phyloP scores from a whole-genome alignment of 2,113 vertebrate genomes.

The Panurus biarmicus region DNA sequence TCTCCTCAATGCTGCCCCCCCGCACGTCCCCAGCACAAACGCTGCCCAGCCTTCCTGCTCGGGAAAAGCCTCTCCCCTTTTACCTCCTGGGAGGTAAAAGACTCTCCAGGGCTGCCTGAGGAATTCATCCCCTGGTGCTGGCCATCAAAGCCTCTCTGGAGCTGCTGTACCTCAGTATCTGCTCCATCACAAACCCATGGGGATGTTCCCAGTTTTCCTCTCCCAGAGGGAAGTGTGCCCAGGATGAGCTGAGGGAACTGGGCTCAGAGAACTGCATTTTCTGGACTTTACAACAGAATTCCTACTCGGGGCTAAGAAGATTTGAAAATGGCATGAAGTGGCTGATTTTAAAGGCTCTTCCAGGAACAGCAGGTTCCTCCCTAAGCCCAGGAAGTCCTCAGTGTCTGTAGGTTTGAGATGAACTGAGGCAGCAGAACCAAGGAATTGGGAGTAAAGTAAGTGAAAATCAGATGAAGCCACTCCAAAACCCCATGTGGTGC shows the following conservation, averaged over 20 bases:
- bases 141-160: neutral
- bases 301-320: neutral
- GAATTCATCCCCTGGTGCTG: neutral
- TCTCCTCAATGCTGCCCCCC: neutral
- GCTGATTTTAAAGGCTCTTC: neutral
- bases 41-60: neutral
- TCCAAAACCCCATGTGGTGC: neutral
- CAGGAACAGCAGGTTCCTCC: neutral
- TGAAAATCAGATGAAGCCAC: neutral
- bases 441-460: rapidly evolving
- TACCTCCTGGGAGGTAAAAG: neutral
- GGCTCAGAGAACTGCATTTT: neutral
- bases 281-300: neutral
- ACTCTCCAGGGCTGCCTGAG: neutral
- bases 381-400: neutral
- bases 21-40: neutral
- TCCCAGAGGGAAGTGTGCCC: neutral
- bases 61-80: neutral
- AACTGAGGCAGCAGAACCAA: neutral
- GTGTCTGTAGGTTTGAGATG: rapidly evolving
- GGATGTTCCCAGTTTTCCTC: neutral
- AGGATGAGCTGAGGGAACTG: neutral
- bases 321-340: neutral
- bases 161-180: neutral
- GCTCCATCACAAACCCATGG: neutral